These are phyloP conservation scores for Copidosoma aretas DNA, from an alignment of 2,888 invertebrate species.

Conservation along the genomic window DNA sequence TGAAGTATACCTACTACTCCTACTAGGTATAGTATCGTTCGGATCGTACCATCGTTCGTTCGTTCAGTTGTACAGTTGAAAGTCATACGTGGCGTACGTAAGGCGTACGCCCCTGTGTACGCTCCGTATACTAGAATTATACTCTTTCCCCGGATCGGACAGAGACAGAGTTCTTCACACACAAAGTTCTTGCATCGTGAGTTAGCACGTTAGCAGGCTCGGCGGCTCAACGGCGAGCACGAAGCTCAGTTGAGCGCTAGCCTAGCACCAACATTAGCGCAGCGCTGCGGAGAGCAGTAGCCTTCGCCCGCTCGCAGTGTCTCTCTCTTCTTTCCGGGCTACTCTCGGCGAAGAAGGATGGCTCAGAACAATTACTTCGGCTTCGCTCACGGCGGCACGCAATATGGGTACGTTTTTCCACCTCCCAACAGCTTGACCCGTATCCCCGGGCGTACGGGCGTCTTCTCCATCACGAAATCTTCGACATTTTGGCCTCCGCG, in stretches of 20 bases:
- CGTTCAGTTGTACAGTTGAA: background rate
- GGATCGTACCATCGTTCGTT: slow-evolving; percentile 4
- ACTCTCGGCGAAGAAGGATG: slow-evolving; percentile 64
- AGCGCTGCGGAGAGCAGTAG: background rate
- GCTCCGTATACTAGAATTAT: too few species aligned
- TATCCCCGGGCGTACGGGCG: background rate
- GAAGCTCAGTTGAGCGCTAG: slow-evolving; percentile 32
- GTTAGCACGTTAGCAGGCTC: too few species aligned
- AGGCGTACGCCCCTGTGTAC: too few species aligned
- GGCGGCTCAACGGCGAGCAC: background rate
- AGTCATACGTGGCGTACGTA: too few species aligned
- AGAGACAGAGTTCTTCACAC: too few species aligned
- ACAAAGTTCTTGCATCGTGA: too few species aligned
- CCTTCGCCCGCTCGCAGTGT: background rate
- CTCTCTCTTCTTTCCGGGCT: slow-evolving; percentile 28
- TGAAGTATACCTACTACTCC: too few species aligned
- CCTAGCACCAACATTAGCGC: background rate
- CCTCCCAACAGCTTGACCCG: background rate
- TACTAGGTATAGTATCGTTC: too few species aligned
- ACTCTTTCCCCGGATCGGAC: too few species aligned
- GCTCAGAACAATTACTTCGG: slow-evolving; percentile 95
- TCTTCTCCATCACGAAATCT: background rate
- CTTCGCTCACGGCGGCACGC: slow-evolving; percentile 92
- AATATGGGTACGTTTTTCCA: slow-evolving; percentile 78
- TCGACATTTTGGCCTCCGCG: background rate